Base-by-base conservation (phyloP, 2,888 invertebrate species). In the Lepidochitona cinerea region DNA sequence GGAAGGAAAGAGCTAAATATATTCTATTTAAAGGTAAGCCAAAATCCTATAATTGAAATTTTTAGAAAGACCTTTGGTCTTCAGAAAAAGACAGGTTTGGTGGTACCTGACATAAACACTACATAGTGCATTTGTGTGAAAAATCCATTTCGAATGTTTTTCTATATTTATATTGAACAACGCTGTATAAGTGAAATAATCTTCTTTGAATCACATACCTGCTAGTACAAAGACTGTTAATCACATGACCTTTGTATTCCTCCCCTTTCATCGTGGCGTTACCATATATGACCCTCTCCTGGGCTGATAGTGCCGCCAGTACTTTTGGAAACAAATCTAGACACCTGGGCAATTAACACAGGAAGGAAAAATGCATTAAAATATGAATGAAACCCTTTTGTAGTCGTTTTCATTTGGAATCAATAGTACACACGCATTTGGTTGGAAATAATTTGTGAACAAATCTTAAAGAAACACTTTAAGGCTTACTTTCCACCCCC, bases 241-340 rank as follows among this genome's bases (percentile, higher is more conserved):
- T 79, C 12, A 90, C 74, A 75, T 89, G 88, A 33, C 85, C 83
- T 78, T 89, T 90, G 73, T 86, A 88, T 59, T 89, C 88, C n/a
- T 82, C 32, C 14, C 91, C 91, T 36, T 85, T 87, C 84, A 89
- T 84, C 53, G 82, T 79, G 54, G 81, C 82, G 26, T 85, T 89
- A 18, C 81, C 84, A 75, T 85, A 83, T 2, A 76, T 75, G 9
- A 90, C 83, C 23, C 75, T 79, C 7, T 89, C 88, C 68, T 85
- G 80, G 2, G 79, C 49, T 2, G 85, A 80, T 33, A 90, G 72
- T n/a, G 85, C 83, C 1, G 88, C 87, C 74, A 90, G 70, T 6
- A 90, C 76, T 81, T 89, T 89, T 0, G 90, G 88, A 49, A 90
- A 85, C 54, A 90, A 77, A 49, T 90, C 89, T 37, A 89, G 79